A percentile compares a stretch with the other conserved stretches of the same genome.
These are phyloP conservation scores for Sarcophaga rosellei DNA, from an alignment of 2,888 invertebrate species.

Conservation along the genomic window DNA sequence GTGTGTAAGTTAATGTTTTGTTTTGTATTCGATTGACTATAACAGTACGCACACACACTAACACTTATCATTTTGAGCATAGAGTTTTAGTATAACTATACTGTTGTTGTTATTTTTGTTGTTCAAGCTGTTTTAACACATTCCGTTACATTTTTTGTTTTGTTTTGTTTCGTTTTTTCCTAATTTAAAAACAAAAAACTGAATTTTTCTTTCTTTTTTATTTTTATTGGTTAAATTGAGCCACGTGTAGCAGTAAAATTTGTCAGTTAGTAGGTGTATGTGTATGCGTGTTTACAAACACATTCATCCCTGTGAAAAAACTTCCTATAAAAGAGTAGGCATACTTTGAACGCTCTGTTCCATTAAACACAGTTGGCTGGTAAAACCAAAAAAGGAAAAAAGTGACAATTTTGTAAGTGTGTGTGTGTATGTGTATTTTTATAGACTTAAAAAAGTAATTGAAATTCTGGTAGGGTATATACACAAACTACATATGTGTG, in stretches of 20 bases:
- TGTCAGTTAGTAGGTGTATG: background rate
- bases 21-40: background rate
- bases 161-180: background rate
- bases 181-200: background rate
- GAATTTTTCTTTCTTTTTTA: background rate
- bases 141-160: conserved; percentile 5
- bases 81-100: background rate
- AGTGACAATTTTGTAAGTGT: conserved; percentile 18
- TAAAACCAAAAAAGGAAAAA: background rate
- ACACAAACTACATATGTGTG: background rate
- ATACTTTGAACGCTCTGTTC: background rate
- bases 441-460: background rate
- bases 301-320: background rate
- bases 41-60: background rate
- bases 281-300: background rate
- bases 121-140: background rate
- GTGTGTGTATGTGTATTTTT: conserved; percentile 4
- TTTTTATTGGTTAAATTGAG: background rate
- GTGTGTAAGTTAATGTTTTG: background rate
- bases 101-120: background rate
- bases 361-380: background rate
- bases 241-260: conserved; percentile 37
- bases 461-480: background rate
- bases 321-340: background rate
- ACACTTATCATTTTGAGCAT: background rate